Evolutionary conservation across 2,797 vertebrate species (phyloP).

Genomic region (Esox lucius): DNA sequence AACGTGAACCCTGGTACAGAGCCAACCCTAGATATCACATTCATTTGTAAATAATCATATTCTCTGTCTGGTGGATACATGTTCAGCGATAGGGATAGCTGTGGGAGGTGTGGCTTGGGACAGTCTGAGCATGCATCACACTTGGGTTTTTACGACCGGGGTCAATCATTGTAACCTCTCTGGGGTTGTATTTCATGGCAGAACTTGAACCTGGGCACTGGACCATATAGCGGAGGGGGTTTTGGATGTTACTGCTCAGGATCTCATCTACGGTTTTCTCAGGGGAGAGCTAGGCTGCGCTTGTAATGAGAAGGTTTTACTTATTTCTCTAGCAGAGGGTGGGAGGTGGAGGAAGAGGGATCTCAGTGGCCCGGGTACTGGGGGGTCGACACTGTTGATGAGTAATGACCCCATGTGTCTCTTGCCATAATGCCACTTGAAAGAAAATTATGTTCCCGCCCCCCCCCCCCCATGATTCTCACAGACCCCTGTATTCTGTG

Average conservation of each 20-base stretch:
- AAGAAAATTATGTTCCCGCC: constrained; percentile 32
- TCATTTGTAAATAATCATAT: not conserved
- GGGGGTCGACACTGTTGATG: constrained; percentile 9
- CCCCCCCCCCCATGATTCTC: constrained; percentile 23
- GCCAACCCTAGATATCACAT: not conserved
- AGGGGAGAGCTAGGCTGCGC: not conserved
- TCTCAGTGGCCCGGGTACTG: not conserved
- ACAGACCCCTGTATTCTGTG: constrained; percentile 14
- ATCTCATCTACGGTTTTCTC: constrained; percentile 3
- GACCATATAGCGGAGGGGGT: not conserved
- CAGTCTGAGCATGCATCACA: constrained; percentile 9
- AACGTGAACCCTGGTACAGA: not conserved
- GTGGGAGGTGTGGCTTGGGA: not conserved
- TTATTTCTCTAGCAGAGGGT: constrained; percentile 2
- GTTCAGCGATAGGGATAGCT: not conserved
- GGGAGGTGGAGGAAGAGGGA: not conserved
- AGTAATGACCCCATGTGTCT: constrained; percentile 20
- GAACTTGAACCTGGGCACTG: constrained; percentile 3
- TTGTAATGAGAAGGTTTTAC: constrained; percentile 9
- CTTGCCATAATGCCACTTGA: constrained; percentile 13
- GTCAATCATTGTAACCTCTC: constrained; percentile 10
- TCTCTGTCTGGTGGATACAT: not conserved
- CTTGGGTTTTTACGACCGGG: constrained; percentile 3
- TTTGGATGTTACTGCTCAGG: not conserved
- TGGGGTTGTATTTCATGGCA: constrained; percentile 10